These are phyloP conservation scores for Clivina fossor DNA, from an alignment of 2,888 invertebrate species.

Conservation along the genomic window DNA sequence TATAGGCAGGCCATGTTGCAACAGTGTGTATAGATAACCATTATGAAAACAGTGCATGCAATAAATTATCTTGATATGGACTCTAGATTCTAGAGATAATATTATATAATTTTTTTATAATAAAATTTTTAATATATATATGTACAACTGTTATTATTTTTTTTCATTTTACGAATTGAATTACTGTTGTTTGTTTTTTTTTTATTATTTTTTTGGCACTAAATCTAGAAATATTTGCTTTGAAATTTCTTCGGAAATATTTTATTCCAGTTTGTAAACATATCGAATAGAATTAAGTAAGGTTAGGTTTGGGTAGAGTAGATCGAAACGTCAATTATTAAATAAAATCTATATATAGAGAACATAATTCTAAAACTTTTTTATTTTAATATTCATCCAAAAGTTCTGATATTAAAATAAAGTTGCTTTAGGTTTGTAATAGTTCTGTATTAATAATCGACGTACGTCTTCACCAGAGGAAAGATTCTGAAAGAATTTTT, in stretches of 20 bases:
- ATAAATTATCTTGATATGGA: conserved; percentile 28
- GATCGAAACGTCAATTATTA: too few species aligned
- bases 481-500: too few species aligned
- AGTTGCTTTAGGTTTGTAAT: too few species aligned
- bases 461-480: too few species aligned
- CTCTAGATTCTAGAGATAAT: conserved; percentile 35
- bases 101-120: conserved; percentile 27
- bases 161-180: conserved; percentile 11
- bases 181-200: too few species aligned
- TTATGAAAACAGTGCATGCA: conserved; percentile 27
- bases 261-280: conserved; percentile 34
- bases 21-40: conserved; percentile 3
- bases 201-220: conserved; percentile 32
- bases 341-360: too few species aligned
- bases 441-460: too few species aligned
- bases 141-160: conserved; percentile 13
- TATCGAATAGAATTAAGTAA: too few species aligned
- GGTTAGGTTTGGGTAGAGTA: too few species aligned
- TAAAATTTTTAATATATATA: conserved; percentile 26
- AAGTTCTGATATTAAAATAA: too few species aligned
- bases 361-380: too few species aligned
- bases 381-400: too few species aligned
- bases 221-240: conserved; percentile 24
- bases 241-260: conserved; percentile 4
- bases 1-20: conserved; percentile 19